A percentile compares a stretch with the other conserved stretches of the same genome.
Conservation (phyloP, 2,113 vertebrate genomes). For the Phaethornis superciliosus region DNA sequence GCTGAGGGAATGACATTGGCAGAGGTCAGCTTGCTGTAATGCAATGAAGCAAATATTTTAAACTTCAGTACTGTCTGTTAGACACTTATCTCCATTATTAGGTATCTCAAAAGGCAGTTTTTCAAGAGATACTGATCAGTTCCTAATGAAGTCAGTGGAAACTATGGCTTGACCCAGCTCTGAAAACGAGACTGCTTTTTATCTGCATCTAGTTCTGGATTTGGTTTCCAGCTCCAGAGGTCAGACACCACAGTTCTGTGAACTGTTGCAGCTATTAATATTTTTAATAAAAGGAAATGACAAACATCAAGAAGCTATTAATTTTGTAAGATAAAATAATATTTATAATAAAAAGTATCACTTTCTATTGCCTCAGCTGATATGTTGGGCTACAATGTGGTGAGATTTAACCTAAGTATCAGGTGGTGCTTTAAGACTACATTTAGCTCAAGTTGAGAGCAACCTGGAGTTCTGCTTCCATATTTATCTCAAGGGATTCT, state of each 20-base stretch:
- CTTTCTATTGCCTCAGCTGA: not conserved
- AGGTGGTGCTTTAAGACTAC: not conserved
- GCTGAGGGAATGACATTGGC: not conserved
- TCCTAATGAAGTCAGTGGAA: not conserved
- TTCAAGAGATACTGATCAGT: not conserved
- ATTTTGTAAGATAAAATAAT: not conserved
- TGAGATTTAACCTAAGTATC: not conserved
- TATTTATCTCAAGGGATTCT: not conserved
- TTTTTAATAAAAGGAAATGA: not conserved
- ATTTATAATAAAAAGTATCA: not conserved
- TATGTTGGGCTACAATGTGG: not conserved
- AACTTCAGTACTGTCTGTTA: not conserved
- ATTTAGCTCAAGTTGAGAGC: not conserved
- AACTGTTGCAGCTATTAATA: not conserved
- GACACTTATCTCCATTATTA: not conserved
- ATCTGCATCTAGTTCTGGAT: not conserved
- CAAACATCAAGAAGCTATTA: not conserved
- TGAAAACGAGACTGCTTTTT: not conserved
- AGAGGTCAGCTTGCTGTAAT: not conserved
- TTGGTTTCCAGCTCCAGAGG: not conserved
- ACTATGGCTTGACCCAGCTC: not conserved
- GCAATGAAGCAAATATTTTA: not conserved
- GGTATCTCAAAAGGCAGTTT: not conserved
- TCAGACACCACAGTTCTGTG: not conserved
- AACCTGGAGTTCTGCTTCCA: not conserved